A percentile compares a stretch with the other conserved stretches of the same genome.
Evolutionary conservation across 2,113 vertebrate genomes (phyloP).

Genomic region (Sturnus vulgaris): DNA sequence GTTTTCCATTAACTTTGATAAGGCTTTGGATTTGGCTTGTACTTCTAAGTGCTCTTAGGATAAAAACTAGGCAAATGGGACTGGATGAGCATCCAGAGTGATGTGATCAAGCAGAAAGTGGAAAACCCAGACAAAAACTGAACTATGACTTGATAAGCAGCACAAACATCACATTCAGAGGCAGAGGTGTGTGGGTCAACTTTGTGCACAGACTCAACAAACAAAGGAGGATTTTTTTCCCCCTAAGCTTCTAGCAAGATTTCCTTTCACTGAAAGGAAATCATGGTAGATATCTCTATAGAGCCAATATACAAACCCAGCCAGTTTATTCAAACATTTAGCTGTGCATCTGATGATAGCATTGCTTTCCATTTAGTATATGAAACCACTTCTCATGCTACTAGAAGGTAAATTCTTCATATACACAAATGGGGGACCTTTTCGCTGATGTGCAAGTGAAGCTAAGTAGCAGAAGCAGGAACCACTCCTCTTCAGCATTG

Average conservation of each 20-base stretch:
- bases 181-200: neutral
- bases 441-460: neutral
- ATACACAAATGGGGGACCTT: neutral
- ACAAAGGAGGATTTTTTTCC: neutral
- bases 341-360: neutral
- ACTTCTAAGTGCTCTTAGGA: neutral
- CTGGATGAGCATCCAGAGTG: neutral
- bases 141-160: conserved; percentile 23
- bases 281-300: rapidly evolving
- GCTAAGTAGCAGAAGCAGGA: neutral
- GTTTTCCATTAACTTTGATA: neutral
- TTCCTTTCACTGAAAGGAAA: neutral
- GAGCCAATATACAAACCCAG: neutral
- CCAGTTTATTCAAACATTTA: neutral
- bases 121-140: conserved; percentile 17
- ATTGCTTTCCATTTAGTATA: neutral
- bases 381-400: neutral
- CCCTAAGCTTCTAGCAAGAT: neutral
- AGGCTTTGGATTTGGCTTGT: neutral
- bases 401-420: neutral
- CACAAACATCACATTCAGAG: neutral
- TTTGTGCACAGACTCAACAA: conserved; percentile 1
- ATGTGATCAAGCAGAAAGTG: conserved; percentile 8
- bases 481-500: neutral
- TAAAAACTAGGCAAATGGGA: neutral